Evolutionary conservation across 2,888 invertebrate species (phyloP).

Genomic region (Cryptus viduatorius): DNA sequence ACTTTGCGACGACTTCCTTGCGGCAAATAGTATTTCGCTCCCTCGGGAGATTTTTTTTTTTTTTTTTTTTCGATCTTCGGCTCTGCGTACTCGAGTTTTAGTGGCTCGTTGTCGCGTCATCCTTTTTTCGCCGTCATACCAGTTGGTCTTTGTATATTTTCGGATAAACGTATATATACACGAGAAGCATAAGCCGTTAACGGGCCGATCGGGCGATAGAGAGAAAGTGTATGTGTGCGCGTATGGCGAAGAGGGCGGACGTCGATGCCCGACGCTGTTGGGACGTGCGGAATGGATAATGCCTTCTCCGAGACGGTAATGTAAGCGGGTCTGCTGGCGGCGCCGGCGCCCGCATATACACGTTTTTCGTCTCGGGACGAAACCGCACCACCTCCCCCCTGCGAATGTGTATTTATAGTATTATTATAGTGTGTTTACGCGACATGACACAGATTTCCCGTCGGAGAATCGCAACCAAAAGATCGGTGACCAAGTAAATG

Average conservation of each 20-base stretch:
- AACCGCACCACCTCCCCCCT: constrained; percentile 40
- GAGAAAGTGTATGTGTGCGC: neutral
- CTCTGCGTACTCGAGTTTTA: neutral
- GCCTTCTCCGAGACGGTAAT: constrained; percentile 76
- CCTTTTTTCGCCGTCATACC: neutral
- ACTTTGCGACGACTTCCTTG: constrained; percentile 34
- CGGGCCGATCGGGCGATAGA: constrained; percentile 36
- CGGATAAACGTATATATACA: neutral
- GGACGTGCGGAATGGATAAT: constrained; percentile 76
- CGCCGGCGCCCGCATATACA: constrained; percentile 80
- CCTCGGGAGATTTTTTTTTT: neutral
- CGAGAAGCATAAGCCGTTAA: constrained; percentile 43
- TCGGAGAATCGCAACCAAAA: constrained; percentile 58
- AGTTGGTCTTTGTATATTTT: constrained; percentile 14
- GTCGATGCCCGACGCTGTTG: constrained; percentile 56
- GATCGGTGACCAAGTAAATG: constrained; percentile 13
- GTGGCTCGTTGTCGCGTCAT: constrained; percentile 4
- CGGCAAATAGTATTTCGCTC: neutral
- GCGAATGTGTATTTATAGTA: constrained; percentile 79
- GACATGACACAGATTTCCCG: constrained; percentile 80
- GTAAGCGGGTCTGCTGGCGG: constrained; percentile 74
- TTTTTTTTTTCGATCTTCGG: neutral
- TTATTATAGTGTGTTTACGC: constrained; percentile 81
- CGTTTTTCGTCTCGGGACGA: constrained; percentile 72
- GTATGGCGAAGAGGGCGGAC: constrained; percentile 32